A percentile compares a stretch with the other conserved stretches of the same genome.
Conservation (phyloP, 2,113 vertebrate genomes). For the Hyaena hyaena region DNA sequence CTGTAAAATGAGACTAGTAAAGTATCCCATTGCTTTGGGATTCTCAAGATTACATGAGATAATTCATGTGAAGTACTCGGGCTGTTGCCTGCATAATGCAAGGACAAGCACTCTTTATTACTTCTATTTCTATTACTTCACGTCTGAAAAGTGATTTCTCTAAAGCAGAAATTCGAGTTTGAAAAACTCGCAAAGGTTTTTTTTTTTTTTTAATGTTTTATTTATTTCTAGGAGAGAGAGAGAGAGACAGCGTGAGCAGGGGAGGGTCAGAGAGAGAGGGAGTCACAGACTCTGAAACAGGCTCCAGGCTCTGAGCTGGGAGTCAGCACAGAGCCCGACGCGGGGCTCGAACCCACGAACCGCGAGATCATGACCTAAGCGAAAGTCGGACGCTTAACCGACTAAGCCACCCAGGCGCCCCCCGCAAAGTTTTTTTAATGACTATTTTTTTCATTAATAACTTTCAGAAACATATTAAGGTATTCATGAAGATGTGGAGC, state of each 20-base stretch:
- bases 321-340: too few relatives aligned
- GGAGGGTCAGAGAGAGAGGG: too few relatives aligned
- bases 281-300: too few relatives aligned
- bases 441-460: neutral
- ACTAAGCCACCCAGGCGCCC: too few relatives aligned
- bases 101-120: neutral
- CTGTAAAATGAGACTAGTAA: constrained; percentile 30
- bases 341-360: too few relatives aligned
- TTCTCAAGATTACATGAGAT: neutral
- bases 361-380: too few relatives aligned
- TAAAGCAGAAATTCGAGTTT: constrained; percentile 37
- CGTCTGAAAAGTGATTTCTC: constrained; percentile 43
- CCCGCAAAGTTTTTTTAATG: neutral
- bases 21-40: neutral
- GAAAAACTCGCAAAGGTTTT: neutral
- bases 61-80: neutral
- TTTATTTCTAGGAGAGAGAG: too few relatives aligned
- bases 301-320: too few relatives aligned
- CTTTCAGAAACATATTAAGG: constrained; percentile 14
- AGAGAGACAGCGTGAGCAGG: too few relatives aligned
- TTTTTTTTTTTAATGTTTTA: neutral
- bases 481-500: neutral
- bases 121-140: constrained; percentile 45
- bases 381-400: too few relatives aligned
- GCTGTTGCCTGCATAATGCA: neutral